Evolutionary conservation across 2,113 vertebrate species (phyloP).

Genomic region (Telmatochromis brachygnathus): DNA sequence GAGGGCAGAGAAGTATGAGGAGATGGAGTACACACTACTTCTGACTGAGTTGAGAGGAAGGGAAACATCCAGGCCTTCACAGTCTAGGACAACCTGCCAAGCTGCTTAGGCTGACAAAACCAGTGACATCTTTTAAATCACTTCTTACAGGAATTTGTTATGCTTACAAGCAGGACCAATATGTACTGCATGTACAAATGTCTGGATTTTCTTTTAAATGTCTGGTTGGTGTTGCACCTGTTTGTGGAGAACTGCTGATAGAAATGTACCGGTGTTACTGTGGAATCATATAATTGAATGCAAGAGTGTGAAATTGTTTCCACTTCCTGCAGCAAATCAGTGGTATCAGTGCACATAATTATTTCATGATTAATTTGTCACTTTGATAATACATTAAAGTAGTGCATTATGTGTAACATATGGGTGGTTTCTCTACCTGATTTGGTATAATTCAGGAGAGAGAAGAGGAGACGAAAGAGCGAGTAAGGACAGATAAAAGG

Average conservation of each 20-base stretch:
- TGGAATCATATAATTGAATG: not conserved
- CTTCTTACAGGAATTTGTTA: not conserved
- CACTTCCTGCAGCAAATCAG: not conserved
- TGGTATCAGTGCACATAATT: not conserved
- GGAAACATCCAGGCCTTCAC: not conserved
- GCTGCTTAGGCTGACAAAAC: conserved; percentile 16
- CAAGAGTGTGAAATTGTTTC: not conserved
- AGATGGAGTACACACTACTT: not conserved
- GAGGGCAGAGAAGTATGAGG: not conserved
- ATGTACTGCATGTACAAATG: not conserved
- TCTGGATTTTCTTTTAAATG: not conserved
- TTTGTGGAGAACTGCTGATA: not conserved
- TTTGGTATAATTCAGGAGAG: not conserved
- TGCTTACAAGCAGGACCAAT: not conserved
- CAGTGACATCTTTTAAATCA: not conserved
- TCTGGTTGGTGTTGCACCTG: not conserved
- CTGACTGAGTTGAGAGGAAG: not conserved
- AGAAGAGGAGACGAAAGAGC: not conserved
- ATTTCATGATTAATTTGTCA: not conserved
- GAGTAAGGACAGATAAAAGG: not conserved
- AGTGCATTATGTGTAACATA: not conserved
- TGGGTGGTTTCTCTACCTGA: not conserved
- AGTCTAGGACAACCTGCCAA: conserved; percentile 16
- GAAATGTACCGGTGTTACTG: not conserved
- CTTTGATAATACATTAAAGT: not conserved